These are phyloP conservation scores for Chlorospingus flavigularis DNA, from an alignment of 2,797 vertebrate species.

Conservation along the genomic window DNA sequence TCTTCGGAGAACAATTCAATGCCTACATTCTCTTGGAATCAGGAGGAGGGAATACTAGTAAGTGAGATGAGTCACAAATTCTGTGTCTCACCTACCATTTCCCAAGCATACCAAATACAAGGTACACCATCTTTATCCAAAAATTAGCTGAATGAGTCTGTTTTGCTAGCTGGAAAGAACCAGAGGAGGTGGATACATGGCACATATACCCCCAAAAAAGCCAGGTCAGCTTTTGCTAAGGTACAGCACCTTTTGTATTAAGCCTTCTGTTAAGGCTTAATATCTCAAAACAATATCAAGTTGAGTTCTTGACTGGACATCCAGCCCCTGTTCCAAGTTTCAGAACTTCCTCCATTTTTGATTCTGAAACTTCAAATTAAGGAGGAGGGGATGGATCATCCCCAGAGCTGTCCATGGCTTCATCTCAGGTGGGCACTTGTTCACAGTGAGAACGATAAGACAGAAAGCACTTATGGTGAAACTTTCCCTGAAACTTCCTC, in stretches of 20 bases:
- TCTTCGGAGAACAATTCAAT: background rate
- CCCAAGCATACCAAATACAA: background rate
- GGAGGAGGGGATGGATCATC: background rate
- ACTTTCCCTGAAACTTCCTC: background rate
- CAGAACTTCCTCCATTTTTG: background rate
- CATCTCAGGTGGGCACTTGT: background rate
- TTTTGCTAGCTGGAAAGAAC: background rate
- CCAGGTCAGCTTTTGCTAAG: background rate
- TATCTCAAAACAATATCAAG: background rate
- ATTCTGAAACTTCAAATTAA: background rate
- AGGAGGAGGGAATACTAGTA: background rate
- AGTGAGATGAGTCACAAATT: background rate
- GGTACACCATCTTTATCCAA: background rate
- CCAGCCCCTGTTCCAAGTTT: background rate
- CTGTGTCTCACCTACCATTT: background rate
- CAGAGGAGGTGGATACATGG: background rate
- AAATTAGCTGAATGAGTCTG: background rate
- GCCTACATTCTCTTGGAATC: background rate
- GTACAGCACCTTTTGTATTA: background rate
- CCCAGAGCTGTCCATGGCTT: background rate
- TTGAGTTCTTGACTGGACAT: background rate
- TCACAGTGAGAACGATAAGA: background rate
- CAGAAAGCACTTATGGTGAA: background rate
- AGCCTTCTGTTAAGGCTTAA: background rate
- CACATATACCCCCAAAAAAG: background rate